Evolutionary conservation across 1,140 invertebrate species (phyloP), one percentile per base, ranked within the genome.

Genomic region (Drosophila repleta): DNA sequence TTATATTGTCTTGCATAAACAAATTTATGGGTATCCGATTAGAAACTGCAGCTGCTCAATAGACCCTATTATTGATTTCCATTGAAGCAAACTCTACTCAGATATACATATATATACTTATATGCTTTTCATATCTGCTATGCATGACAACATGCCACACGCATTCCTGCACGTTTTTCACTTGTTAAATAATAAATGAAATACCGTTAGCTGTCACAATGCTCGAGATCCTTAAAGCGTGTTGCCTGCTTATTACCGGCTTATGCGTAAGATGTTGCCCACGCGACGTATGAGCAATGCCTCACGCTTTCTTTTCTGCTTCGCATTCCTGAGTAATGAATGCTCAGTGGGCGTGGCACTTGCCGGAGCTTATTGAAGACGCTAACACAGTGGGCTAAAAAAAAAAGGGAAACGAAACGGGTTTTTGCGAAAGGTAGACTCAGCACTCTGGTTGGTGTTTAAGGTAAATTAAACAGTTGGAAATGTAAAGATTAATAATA

Each of bases 221-320:
- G 49, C 24, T 18, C 15, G 18, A 48, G 32, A 64, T 81, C 52
- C 66, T 67, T 61, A 35, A 74, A 69, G 58, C 66, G 20, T 39
- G 18, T 29, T 61, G 57, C 43, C 37, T 55, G 45, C 52, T 48
- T 51, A 56, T 69, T 49, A n/a, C 35, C 10, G 26, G 37, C 56
- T 67, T 45, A 60, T 32, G 55, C 17, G n/a, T 29, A 29, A 29
- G 29, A 29, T 7, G 29, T 1, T 29, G 39, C 8, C 58, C 53
- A 66, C 74, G 69, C n/a, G 56, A 74, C 74, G 74, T 69, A 77
- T 77, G 79, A 67, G 74, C 64, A 61, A 82, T 71, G 55, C 55
- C 49, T 29, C 46, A 21, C 41, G 32, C 18, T 26, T 63, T 48
- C 11, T 2, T 35, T 41, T 5, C 21, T 0, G 53, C 5, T 53